These are phyloP conservation scores for Oscheius sp. DNA, from an alignment of 2,888 invertebrate genomes.

Conservation along the genomic window DNA sequence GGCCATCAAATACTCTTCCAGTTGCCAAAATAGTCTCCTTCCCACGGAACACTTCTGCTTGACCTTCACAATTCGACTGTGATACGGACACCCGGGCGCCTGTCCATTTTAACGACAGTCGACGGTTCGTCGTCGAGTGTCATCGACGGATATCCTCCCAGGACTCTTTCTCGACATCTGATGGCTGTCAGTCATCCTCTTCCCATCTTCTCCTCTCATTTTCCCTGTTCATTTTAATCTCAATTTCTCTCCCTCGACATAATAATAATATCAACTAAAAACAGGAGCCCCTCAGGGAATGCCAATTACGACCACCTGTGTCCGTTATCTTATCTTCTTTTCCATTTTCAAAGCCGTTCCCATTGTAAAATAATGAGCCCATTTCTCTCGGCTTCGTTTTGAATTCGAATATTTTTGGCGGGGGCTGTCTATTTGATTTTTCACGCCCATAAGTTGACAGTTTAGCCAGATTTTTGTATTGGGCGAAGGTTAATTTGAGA, in stretches of 20 bases:
- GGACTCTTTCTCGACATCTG: too few species aligned
- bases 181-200: background rate
- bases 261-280: background rate
- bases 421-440: too few species aligned
- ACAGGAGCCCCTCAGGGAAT: conserved; percentile 3
- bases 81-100: background rate
- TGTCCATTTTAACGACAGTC: background rate
- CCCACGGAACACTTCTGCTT: conserved; percentile 25
- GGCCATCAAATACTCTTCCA: background rate
- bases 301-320: conserved; percentile 25
- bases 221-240: background rate
- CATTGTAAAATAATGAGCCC: conserved; percentile 12
- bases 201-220: background rate
- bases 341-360: conserved; percentile 16
- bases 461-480: conserved; percentile 1
- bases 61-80: background rate
- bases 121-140: background rate
- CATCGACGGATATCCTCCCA: background rate
- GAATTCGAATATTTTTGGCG: background rate
- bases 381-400: background rate
- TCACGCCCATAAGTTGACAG: conserved; percentile 17
- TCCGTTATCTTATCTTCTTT: conserved; percentile 30
- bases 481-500: conserved; percentile 15
- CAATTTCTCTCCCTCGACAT: background rate
- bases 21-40: background rate